Percentiles rank a stretch among this genome's conserved stretches.
phyloP scores from a whole-genome alignment of 2,113 vertebrate genomes.

The Pycnonotus jocosus region DNA sequence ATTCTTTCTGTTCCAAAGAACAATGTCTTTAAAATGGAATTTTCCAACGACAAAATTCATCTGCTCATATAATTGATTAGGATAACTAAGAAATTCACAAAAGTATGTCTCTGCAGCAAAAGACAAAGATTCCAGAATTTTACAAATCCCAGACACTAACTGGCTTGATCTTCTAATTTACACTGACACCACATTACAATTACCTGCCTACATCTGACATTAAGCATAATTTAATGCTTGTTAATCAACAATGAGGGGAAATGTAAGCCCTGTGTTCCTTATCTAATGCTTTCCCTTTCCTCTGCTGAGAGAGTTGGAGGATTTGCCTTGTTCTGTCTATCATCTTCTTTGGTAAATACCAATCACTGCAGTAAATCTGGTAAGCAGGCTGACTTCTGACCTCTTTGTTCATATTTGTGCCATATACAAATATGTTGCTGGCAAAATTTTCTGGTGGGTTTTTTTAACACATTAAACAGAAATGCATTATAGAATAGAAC shows the following conservation, averaged over 20 bases:
- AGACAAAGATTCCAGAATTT: background rate
- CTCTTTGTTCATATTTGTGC: constrained; percentile 37
- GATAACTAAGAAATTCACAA: background rate
- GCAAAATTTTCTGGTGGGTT: constrained; percentile 39
- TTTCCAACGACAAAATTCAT: background rate
- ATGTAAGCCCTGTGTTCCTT: background rate
- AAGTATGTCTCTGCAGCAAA: background rate
- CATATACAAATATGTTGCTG: constrained; percentile 50
- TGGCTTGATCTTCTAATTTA: background rate
- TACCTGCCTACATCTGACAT: background rate
- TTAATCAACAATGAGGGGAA: constrained; percentile 36
- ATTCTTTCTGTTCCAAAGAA: background rate
- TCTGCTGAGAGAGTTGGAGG: constrained; percentile 14
- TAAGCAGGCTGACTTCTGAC: constrained; percentile 52
- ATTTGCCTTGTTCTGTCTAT: constrained; percentile 41
- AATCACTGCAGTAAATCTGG: constrained; percentile 56
- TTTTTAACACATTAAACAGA: constrained; percentile 60
- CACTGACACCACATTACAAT: background rate
- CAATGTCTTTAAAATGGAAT: background rate
- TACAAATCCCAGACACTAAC: background rate
- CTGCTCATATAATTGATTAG: background rate
- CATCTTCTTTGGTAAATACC: constrained; percentile 49
- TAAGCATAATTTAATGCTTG: constrained; percentile 11
- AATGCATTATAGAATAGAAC: constrained; percentile 57
- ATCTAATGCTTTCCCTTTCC: background rate